Base-by-base conservation (phyloP, 2,113 vertebrate species). In the Heliornis fulica region DNA sequence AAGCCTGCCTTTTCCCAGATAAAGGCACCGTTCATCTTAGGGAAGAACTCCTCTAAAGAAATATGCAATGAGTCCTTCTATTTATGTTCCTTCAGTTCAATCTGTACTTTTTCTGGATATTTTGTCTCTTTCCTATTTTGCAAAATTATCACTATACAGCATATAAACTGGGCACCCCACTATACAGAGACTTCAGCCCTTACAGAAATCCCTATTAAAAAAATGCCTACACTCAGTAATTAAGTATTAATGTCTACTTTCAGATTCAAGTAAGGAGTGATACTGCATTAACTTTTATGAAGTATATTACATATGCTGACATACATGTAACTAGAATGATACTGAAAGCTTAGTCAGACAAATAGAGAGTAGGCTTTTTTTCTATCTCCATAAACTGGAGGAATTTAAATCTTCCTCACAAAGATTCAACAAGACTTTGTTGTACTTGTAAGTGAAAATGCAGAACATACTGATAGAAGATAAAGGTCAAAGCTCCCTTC, bases 401-500 rank as follows among this genome's bases (percentile, higher is more conserved):
- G n/a, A 69, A 71, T 87, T 84, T 45, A 53, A 92, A 87, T 69
- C 19, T 88, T 65, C 28, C 23, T 83, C 2, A 3, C 21, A 81
- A 83, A 86, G 48, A 65, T 41, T 71, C 87, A 50, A 72, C 32
- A 79, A 38, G 41, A 53, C 2, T 36, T 82, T 61, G 87, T 43
- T 18, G 1, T 74, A 77, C 5, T 68, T 51, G 14, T 54, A 72
- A n/a, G 20, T 5, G 2, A 82, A 70, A 90, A 66, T 66, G 25
- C 14, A 92, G 46, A 92, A 79, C 36, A 72, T 46, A 57, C 13
- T 34, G 65, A 46, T 11, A 43, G 48, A 96, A 97, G 17, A n/a
- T 75, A 92, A 95, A 97, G 88, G 74, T 95, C 66, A 96, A 87
- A 50, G 26, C 59, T 63, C 4, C 4, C 74, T 94, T 53, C 38